Base-by-base conservation (phyloP, 1,140 invertebrate genomes). In the Micrasema minimum region DNA sequence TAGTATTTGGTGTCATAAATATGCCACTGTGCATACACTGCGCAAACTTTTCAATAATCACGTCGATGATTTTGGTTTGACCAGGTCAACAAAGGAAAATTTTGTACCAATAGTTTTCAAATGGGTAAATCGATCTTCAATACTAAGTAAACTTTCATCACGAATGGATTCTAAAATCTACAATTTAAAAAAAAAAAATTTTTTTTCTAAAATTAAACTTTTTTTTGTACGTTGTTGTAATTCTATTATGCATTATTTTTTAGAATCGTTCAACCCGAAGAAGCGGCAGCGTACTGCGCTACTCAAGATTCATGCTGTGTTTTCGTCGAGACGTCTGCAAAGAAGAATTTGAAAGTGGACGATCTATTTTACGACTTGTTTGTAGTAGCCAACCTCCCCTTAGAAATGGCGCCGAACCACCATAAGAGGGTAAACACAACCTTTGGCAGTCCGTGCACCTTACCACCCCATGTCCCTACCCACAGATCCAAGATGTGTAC, bases 351-450 rank as follows among this genome's bases (percentile, higher is more conserved):
- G 66, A 89, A 90, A 76, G 89, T 94, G 62, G 92, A 93, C 75
- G 92, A 94, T 75, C 86, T 93, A 2, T 95, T 94, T 80, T 90
- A 92, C 78, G 89, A 92, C 72, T 84, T 95, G 3, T 95, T 95
- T 79, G 86, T 90, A 43, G 87, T 92, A 9, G 92, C 92, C 7
- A 91, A 92, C 77, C 81, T 95, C 59, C 93, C 93, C 1, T 80
- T 91, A 76, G 93, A 95, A 83, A 95, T 95, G 93, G 92, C 92
- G n/a, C 93, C 93, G 0, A 93, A 93, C 77, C 90, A 93, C 77
- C 93, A 95, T 79, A 89, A 91, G 75, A 85, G 90, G 6, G 85
- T 90, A n/a, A 88, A 88, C 79, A 86, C 90, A 16, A 80, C 87
- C 2, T 91, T 91, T 70, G 90, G 90, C 2, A 90, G 90, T 38